phyloP scores from a whole-genome alignment of 2,888 invertebrate genomes.

The Caenorhabditis uteleia region DNA sequence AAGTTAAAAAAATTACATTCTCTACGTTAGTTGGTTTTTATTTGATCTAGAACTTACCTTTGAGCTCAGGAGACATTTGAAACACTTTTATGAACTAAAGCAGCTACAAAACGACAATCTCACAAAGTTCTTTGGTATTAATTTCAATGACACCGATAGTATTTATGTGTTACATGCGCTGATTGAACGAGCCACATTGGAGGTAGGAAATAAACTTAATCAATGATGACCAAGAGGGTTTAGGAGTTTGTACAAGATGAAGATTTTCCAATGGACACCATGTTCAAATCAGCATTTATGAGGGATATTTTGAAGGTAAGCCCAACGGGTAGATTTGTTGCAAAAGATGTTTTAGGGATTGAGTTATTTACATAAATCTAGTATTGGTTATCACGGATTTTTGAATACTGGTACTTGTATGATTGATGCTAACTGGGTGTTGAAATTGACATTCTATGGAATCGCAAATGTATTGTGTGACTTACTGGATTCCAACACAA shows the following conservation, averaged over 20 bases:
- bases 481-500: conserved; percentile 39
- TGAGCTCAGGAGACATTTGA: conserved; percentile 41
- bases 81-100: conserved; percentile 59
- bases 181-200: conserved; percentile 63
- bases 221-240: neutral
- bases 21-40: no score
- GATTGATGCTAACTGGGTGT: conserved; percentile 67
- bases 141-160: conserved; percentile 58
- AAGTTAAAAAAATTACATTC: conserved; percentile 53
- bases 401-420: conserved; percentile 58
- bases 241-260: conserved; percentile 59
- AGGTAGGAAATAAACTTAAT: conserved; percentile 39
- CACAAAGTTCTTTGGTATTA: conserved; percentile 59
- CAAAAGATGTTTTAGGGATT: no score
- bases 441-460: conserved; percentile 64
- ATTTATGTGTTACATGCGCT: conserved; percentile 60
- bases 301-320: conserved; percentile 60
- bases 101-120: conserved; percentile 63
- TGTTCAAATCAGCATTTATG: conserved; percentile 66
- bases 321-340: no score
- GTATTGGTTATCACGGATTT: conserved; percentile 61
- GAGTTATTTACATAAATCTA: conserved; percentile 60
- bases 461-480: conserved; percentile 50
- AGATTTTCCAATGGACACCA: conserved; percentile 65
- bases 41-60: neutral